phyloP scores from a whole-genome alignment of 2,113 vertebrate genomes.

The Passerina amoena region DNA sequence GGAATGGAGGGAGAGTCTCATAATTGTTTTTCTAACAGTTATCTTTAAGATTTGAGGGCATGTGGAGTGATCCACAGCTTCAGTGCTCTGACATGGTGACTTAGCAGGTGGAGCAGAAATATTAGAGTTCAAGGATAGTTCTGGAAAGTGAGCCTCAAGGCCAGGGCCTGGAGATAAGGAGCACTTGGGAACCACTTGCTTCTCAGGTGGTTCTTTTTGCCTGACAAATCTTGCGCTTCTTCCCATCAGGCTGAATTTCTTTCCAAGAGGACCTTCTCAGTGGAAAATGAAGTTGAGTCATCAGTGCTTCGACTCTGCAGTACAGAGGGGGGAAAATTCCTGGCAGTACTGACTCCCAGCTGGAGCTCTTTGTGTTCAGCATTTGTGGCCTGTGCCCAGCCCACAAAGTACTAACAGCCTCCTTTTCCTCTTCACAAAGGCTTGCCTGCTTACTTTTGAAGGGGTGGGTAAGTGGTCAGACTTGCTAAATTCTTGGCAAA shows the following conservation, averaged over 20 bases:
- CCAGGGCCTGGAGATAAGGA: neutral
- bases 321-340: neutral
- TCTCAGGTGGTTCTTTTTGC: neutral
- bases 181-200: neutral
- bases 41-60: neutral
- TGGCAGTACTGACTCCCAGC: neutral
- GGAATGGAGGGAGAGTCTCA: neutral
- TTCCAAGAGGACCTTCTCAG: neutral
- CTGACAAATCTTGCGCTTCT: neutral
- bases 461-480: neutral
- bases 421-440: neutral
- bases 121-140: neutral
- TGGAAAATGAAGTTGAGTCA: neutral
- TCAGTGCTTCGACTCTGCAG: neutral
- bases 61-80: neutral
- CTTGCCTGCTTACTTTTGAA: neutral
- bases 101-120: neutral
- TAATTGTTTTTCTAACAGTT: neutral
- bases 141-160: neutral
- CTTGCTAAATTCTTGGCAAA: neutral
- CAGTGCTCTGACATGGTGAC: neutral
- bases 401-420: neutral
- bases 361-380: neutral
- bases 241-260: neutral
- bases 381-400: neutral